These are phyloP conservation scores for Dreissena rostriformis DNA, from an alignment of 1,140 invertebrate genomes.

Conservation along the genomic window DNA sequence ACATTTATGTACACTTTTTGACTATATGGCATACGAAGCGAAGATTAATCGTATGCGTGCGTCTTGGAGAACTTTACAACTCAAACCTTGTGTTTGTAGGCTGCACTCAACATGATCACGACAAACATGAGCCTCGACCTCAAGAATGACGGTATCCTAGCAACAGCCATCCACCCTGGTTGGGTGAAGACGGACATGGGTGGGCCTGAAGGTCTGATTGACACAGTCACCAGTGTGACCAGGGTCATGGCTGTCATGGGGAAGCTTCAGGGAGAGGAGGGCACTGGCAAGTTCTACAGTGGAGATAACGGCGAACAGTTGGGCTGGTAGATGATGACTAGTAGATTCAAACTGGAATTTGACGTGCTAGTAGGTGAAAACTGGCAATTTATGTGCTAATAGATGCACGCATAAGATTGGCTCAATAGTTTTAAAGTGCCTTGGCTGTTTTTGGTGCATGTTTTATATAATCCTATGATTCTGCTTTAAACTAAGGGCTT, in stretches of 20 bases:
- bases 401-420: no score
- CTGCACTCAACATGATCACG: slow-evolving; percentile 93
- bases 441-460: no score
- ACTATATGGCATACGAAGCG: no score
- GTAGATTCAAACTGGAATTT: no score
- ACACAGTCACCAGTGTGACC: neutral
- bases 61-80: neutral
- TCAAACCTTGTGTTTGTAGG: slow-evolving; percentile 82
- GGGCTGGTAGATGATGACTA: slow-evolving; percentile 5
- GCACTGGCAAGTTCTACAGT: slow-evolving; percentile 24
- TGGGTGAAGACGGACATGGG: slow-evolving; percentile 96
- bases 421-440: no score
- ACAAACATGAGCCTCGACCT: slow-evolving; percentile 92
- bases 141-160: slow-evolving; percentile 88
- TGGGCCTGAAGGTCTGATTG: slow-evolving; percentile 85
- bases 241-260: neutral
- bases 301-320: neutral
- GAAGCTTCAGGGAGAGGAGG: slow-evolving; percentile 3
- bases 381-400: no score
- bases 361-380: no score
- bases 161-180: slow-evolving; percentile 91
- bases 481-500: no score
- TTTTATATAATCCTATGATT: no score
- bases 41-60: no score
- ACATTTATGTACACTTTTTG: no score